These are phyloP conservation scores for Musca domestica DNA, from an alignment of 1,140 invertebrate species.

Conservation along the genomic window DNA sequence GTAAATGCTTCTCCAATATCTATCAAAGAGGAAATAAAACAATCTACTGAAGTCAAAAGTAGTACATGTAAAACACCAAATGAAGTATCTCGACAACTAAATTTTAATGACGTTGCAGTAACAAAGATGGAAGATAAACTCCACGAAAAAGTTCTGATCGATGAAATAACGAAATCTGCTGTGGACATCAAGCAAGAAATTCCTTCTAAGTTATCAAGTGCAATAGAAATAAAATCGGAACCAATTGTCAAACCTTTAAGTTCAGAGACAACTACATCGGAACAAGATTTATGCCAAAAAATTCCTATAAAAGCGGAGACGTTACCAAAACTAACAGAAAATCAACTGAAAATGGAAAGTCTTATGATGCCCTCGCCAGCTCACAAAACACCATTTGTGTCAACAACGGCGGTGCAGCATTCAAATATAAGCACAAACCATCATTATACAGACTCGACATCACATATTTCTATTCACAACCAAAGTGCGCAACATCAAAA, in stretches of 20 bases:
- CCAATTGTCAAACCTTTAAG: not conserved
- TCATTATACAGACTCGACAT: not conserved
- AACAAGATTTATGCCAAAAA: too few relatives aligned
- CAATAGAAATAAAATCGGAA: not conserved
- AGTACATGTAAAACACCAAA: conserved; percentile 37
- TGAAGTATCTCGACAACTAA: conserved; percentile 44
- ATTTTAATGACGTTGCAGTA: conserved; percentile 33
- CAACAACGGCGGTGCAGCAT: too few relatives aligned
- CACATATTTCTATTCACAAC: not conserved
- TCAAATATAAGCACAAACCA: not conserved
- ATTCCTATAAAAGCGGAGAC: not conserved
- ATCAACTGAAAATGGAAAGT: conserved; percentile 8
- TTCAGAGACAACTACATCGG: not conserved
- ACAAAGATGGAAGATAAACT: not conserved
- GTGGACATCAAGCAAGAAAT: not conserved
- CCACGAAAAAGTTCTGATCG: not conserved
- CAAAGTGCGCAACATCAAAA: not conserved
- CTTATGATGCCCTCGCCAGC: conserved; percentile 43
- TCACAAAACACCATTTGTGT: conserved; percentile 29
- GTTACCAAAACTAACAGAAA: not conserved
- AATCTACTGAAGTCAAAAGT: not conserved
- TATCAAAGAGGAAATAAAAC: conserved; percentile 20
- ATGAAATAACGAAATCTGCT: not conserved
- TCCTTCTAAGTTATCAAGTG: not conserved
- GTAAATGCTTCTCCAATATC: not conserved